Base-by-base conservation (phyloP, 1,140 invertebrate genomes). In the Nomia melanderi region DNA sequence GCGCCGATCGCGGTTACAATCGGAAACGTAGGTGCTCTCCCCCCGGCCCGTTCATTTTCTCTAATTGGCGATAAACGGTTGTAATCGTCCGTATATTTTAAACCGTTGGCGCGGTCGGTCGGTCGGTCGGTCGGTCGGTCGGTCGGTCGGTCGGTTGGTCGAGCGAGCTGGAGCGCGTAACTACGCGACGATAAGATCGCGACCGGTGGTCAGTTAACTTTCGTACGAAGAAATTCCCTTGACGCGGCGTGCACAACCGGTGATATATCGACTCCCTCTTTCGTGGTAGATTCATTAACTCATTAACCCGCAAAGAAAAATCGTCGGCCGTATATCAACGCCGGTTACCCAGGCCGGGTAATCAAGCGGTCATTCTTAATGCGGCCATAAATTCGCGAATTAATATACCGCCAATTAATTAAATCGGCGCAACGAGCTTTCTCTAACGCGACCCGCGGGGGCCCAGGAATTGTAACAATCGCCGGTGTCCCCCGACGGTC, bases 351-450 rank as follows among this genome's bases (percentile, higher is more conserved):
- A 44, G 76, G 57, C 69, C 57, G 47, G 73, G 83, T 85, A 82
- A 85, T 85, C 83, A 82, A 85, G 79, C 84, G 76, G 66, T 79
- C 83, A 79, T 82, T 85, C 83, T 81, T 84, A 81, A 84, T 62
- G 74, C 82, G 70, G 66, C 44, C 70, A 69, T 85, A 85, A 85
- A 85, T 84, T 82, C 74, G 76, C 63, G 75, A 85, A 85, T 85
- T 85, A 85, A 85, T 85, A 82, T 62, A 82, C 71, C 79, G 44
- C 67, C 76, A 73, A 85, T 84, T 85, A 85, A 85, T 85, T 85
- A 84, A 81, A 81, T 81, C 81, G 78, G 20, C 75, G 69, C 57
- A 27, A 47, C 47, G 8, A 60, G 60, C 64, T 77, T 69, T 80
- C 67, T 75, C 81, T 69, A 50, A 27, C 29, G 1, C 41, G n/a